These are phyloP conservation scores for Nannospalax galili DNA, from an alignment of 2,113 vertebrate species.

Conservation along the genomic window DNA sequence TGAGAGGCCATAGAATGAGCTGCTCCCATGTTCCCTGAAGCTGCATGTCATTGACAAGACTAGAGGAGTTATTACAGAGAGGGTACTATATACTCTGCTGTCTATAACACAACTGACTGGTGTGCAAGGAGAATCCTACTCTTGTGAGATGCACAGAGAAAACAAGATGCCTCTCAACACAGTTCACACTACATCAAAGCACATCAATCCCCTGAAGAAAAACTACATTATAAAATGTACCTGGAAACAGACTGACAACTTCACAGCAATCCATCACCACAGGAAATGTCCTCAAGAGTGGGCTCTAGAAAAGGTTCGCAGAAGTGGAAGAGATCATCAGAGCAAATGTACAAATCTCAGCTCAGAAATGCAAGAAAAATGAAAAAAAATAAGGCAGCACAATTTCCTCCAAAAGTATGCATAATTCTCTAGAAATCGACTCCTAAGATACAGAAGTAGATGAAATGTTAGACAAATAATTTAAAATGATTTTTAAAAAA, in stretches of 20 bases:
- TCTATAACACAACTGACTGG: too few species aligned
- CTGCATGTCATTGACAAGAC: background rate
- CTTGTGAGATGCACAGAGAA: background rate
- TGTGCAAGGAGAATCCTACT: background rate
- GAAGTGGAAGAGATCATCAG: background rate
- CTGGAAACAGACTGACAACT: background rate
- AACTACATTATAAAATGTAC: background rate
- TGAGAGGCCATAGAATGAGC: background rate
- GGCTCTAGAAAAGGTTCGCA: background rate
- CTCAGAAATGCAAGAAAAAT: background rate
- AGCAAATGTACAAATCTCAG: background rate
- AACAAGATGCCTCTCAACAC: background rate
- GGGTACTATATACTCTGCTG: background rate
- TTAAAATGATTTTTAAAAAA: background rate
- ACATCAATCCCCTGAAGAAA: background rate
- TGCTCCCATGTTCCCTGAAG: background rate
- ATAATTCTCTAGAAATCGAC: background rate
- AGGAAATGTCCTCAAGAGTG: background rate
- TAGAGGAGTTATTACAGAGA: background rate
- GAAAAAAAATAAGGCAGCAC: background rate
- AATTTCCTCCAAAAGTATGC: background rate
- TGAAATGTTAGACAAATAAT: too few species aligned
- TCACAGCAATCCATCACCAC: background rate
- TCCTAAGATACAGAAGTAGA: too few species aligned
- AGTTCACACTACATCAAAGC: background rate